Base-by-base conservation (phyloP, 1,140 invertebrate species). In the Dryas iulia region DNA sequence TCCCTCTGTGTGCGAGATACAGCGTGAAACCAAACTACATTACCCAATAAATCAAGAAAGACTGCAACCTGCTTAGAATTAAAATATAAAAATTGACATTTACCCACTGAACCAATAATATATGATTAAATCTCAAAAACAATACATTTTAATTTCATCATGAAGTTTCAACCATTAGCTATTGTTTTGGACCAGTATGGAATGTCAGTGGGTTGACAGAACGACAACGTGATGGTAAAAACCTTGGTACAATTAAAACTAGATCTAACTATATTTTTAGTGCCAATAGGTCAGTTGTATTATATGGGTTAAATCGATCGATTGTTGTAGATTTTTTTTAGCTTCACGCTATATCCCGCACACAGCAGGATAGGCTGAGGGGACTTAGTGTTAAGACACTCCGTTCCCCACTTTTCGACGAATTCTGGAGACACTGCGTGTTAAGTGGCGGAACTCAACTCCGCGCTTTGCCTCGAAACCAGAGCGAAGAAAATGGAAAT, bases 151-250 rank as follows among this genome's bases (percentile, higher is more conserved):
- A 47, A 47, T 47, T 47, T 47, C 39, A 47, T 47, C 18, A 47
- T 47, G n/a, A 21, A 39, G 14, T 39, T 39, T 39, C 33, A n/a
- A n/a, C n/a, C n/a, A n/a, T 47, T 8, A 10, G 6, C 39, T 8
- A 66, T 66, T 66, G 63, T 66, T 58, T 56, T 57, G 11, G 33
- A 66, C 63, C 52, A 24, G 63, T 66, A 66, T 26, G 53, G 54
- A 66, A 66, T 66, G 63, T 58, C 33, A 66, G 54, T 66, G 30
- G 63, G 63, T 31, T 66, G 56, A 58, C 63, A 33, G 53, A 54
- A 39, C 54, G 62, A 65, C 62, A 65, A 58, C 63, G 63, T 66
- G 63, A 66, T 66, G 63, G 18, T 58, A 25, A 6, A 54, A 14
- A 26, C 63, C 63, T 66, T 66, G 63, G 8, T 47, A 47, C 6